Evolutionary conservation across 2,888 invertebrate genomes (phyloP).

Genomic region (Hypsopygia costalis): DNA sequence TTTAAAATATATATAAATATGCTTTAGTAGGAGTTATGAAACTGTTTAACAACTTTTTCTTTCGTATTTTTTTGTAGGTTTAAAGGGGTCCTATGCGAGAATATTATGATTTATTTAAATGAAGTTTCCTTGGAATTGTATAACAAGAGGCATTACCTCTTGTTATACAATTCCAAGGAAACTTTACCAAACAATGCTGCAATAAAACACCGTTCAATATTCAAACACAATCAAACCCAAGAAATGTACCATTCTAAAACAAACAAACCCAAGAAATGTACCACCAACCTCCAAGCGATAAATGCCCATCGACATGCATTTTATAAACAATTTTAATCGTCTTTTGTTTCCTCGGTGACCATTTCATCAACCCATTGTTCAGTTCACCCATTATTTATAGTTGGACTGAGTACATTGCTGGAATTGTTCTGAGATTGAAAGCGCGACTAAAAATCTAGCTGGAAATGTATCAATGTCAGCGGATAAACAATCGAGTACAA

Average conservation of each 20-base stretch:
- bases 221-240: conserved; percentile 6
- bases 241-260: conserved; percentile 4
- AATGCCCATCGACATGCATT: conserved; percentile 51
- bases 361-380: conserved; percentile 63
- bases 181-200: not conserved
- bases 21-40: too few species aligned
- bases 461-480: conserved; percentile 56
- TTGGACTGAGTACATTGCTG: conserved; percentile 38
- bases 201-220: conserved; percentile 18
- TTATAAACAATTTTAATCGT: conserved; percentile 72
- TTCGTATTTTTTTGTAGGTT: too few species aligned
- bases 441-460: conserved; percentile 32
- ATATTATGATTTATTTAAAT: too few species aligned
- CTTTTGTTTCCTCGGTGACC: conserved; percentile 65
- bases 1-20: too few species aligned
- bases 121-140: too few species aligned
- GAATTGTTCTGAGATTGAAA: conserved; percentile 46
- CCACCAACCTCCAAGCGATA: conserved; percentile 32
- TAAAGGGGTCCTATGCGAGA: too few species aligned
- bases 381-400: conserved; percentile 34
- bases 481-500: conserved; percentile 42
- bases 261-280: conserved; percentile 21
- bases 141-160: too few species aligned
- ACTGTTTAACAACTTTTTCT: too few species aligned
- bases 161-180: not conserved